Base-by-base conservation (phyloP, 2,113 vertebrate genomes). In the Ondatra zibethicus region DNA sequence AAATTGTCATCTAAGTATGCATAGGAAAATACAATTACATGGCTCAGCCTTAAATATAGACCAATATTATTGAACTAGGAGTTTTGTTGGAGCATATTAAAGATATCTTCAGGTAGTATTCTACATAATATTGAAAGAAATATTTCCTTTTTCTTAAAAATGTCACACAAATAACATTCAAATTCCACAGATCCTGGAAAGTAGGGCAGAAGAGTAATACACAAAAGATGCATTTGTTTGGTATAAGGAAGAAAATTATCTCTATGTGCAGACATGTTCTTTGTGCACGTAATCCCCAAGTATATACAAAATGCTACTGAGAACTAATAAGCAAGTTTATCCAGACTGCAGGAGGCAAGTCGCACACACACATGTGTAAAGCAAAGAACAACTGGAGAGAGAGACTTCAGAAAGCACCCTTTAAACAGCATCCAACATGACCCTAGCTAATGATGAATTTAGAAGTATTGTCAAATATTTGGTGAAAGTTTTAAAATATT, bases 241-340 rank as follows among this genome's bases (percentile, higher is more conserved):
- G 33, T 5, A 82, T 77, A 73, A 81, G n/a, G 81, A 77, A 76
- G 82, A 93, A 94, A 78, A 47, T 82, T 13, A 78, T 63, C 29
- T 91, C 81, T 45, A 93, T 88, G 72, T 88, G 3, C 5, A 85
- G n/a, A 94, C n/a, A 63, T 85, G 50, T 72, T 94, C n/a, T 16
- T 39, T 77, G 45, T 13, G 3, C 36, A 70, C 14, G 42, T 52
- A 68, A 93, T 52, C 5, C 29, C 11, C 45, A 88, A 50, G 14
- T 70, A 70, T 81, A 42, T 61, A 25, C n/a, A 75, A 89, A 78
- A 80, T 39, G 7, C 12, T 73, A 17, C 65, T 42, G 66, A 63
- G 33, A 88, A 61, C 13, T 75, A 95, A 85, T 50, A 91, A 82
- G 19, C 27, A 75, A 63, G 27, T 73, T 93, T 91, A 89, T 52